phyloP scores from a whole-genome alignment of 1,140 invertebrate genomes.

The Lineus longissimus region DNA sequence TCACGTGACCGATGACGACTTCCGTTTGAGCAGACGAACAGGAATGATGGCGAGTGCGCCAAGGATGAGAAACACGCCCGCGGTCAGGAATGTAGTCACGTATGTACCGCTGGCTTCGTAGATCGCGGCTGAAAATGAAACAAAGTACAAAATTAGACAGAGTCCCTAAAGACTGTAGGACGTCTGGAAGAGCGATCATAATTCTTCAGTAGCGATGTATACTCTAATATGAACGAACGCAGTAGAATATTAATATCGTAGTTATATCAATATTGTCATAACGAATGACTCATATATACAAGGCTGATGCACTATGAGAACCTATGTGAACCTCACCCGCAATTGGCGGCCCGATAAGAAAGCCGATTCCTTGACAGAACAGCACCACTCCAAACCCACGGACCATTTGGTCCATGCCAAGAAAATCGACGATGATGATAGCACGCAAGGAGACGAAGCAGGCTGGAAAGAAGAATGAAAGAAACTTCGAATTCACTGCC shows the following conservation, averaged over 20 bases:
- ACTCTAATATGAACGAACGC: neutral
- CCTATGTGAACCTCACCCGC: neutral
- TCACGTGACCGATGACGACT: no score
- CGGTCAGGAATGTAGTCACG: neutral
- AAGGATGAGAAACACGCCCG: neutral
- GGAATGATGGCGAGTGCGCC: neutral
- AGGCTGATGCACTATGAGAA: neutral
- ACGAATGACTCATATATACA: neutral
- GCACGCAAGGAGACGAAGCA: neutral
- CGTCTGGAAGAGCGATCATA: neutral
- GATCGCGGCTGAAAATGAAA: neutral
- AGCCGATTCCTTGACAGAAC: neutral
- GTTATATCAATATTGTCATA: neutral
- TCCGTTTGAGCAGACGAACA: no score
- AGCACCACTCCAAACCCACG: neutral
- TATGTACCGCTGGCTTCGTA: neutral
- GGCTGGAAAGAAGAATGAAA: slow-evolving; percentile 8
- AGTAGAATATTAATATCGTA: neutral
- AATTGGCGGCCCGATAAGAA: neutral
- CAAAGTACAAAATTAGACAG: neutral
- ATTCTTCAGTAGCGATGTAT: neutral
- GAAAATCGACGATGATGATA: neutral
- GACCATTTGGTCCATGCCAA: neutral
- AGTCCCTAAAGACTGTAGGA: neutral
- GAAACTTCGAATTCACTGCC: no score